These are phyloP conservation scores for Eristalis intricaria DNA, from an alignment of 2,888 invertebrate species.

Conservation along the genomic window DNA sequence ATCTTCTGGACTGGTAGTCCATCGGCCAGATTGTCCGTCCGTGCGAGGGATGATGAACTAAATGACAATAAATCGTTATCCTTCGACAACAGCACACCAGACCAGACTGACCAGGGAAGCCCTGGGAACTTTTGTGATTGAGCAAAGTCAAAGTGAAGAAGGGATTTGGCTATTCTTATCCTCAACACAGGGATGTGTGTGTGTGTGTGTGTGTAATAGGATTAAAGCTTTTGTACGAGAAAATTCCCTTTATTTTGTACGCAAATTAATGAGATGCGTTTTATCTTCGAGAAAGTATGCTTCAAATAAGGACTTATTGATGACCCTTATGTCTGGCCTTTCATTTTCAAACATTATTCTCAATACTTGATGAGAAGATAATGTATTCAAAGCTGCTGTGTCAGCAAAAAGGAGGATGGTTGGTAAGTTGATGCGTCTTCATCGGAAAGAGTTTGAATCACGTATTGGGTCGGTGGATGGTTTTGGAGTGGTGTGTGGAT, in stretches of 20 bases:
- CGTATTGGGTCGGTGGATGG: too few species aligned
- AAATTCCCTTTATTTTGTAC: neutral
- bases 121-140: slow-evolving; percentile 5
- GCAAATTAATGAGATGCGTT: too few species aligned
- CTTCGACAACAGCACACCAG: slow-evolving; percentile 40
- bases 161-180: neutral
- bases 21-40: slow-evolving; percentile 24
- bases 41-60: slow-evolving; percentile 23
- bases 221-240: neutral
- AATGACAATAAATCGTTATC: slow-evolving; percentile 64
- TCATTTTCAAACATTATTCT: too few species aligned
- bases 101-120: slow-evolving; percentile 26
- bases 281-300: too few species aligned
- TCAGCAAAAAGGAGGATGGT: too few species aligned
- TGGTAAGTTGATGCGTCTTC: too few species aligned
- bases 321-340: too few species aligned
- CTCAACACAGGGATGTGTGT: neutral
- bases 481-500: too few species aligned
- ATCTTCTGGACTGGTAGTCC: slow-evolving; percentile 21
- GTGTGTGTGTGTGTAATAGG: neutral
- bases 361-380: too few species aligned
- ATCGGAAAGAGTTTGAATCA: too few species aligned
- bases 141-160: neutral
- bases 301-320: too few species aligned
- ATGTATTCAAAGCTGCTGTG: too few species aligned